These are phyloP conservation scores for Saiga tatarica DNA, from an alignment of 2,113 vertebrate species.

Conservation along the genomic window DNA sequence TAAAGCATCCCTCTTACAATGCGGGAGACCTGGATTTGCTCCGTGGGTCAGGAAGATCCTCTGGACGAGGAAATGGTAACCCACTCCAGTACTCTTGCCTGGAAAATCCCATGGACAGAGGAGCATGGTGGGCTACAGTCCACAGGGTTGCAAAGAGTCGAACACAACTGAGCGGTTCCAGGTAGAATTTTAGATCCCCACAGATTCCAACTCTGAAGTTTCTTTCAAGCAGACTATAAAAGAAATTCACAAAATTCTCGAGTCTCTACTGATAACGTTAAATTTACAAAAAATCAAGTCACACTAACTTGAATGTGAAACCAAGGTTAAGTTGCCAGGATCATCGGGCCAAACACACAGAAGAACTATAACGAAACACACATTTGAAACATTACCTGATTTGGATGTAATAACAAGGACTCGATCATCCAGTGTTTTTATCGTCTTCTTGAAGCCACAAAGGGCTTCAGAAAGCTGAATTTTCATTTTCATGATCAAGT, in stretches of 20 bases:
- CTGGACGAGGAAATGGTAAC: too few relatives aligned
- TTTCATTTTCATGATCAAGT: conserved; percentile 91
- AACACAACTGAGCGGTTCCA: background rate
- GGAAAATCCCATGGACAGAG: too few relatives aligned
- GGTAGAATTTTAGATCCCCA: background rate
- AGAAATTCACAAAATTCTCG: background rate
- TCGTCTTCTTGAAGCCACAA: conserved; percentile 92
- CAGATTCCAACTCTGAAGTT: background rate
- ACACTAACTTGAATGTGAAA: background rate
- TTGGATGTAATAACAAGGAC: conserved; percentile 86
- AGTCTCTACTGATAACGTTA: background rate
- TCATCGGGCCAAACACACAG: rapidly evolving
- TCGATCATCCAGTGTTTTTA: conserved; percentile 91
- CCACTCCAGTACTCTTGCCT: too few relatives aligned
- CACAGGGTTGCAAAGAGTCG: too few relatives aligned
- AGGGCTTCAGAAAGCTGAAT: conserved; percentile 93
- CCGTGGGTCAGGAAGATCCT: too few relatives aligned
- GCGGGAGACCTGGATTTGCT: too few relatives aligned
- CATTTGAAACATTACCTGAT: conserved; percentile 82
- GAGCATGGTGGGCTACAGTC: too few relatives aligned
- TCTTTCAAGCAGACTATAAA: background rate
- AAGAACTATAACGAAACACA: background rate
- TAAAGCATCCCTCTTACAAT: too few relatives aligned
- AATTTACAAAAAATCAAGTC: background rate
- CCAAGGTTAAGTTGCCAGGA: rapidly evolving